These are phyloP conservation scores for Ctena decussata DNA, from an alignment of 2,888 invertebrate species.

Conservation along the genomic window DNA sequence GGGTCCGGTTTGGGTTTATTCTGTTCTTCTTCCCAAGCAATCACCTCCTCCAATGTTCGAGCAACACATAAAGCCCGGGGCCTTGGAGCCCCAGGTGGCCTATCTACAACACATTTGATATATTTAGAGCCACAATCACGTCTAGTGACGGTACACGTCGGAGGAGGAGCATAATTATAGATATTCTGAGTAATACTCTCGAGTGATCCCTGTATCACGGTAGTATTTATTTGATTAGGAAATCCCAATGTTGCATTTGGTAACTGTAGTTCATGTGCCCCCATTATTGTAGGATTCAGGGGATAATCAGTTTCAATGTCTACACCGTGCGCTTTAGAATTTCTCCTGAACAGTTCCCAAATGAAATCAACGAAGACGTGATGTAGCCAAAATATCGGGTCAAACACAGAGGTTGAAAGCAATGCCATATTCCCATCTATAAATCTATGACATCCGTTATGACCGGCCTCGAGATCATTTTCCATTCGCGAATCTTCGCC, in stretches of 20 bases:
- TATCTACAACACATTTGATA: constrained; percentile 64
- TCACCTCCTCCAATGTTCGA: constrained; percentile 58
- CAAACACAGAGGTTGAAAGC: constrained; percentile 72
- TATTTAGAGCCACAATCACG: constrained; percentile 72
- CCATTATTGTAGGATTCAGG: constrained; percentile 57
- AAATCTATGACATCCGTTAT: constrained; percentile 75
- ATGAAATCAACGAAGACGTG: constrained; percentile 75
- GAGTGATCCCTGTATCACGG: constrained; percentile 68
- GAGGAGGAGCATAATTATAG: constrained; percentile 72
- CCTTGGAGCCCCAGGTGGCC: neutral
- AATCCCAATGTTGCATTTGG: constrained; percentile 72
- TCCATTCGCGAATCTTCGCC: constrained; percentile 65
- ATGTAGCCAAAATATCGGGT: constrained; percentile 77
- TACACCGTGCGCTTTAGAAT: constrained; percentile 4
- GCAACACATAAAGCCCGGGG: constrained; percentile 54
- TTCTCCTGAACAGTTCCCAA: constrained; percentile 73
- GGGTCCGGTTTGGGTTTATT: constrained; percentile 43
- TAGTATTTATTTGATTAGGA: constrained; percentile 50
- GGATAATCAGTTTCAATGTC: constrained; percentile 63
- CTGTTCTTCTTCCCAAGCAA: constrained; percentile 41
- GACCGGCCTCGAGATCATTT: constrained; percentile 72
- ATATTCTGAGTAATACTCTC: constrained; percentile 62
- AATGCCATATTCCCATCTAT: constrained; percentile 77
- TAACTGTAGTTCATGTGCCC: constrained; percentile 61
- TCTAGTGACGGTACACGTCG: constrained; percentile 64